Base-by-base conservation (phyloP, 2,113 vertebrate genomes). In the Glaucomys volans region DNA sequence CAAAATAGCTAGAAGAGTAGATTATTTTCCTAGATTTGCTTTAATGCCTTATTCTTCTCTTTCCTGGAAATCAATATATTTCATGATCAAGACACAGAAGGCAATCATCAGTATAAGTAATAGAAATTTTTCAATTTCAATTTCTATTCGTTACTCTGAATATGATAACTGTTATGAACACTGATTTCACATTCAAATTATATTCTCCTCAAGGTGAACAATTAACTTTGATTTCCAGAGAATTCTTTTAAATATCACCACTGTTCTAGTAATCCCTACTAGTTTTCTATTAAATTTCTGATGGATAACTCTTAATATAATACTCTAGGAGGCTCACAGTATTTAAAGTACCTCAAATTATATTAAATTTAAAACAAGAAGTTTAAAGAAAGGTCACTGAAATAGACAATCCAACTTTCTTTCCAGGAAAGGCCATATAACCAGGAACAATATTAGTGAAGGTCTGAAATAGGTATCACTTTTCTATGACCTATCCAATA, bases 341-440 rank as follows among this genome's bases (percentile, higher is more conserved):
- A 95, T 40, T 95, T 91, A 84, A 81, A 88, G 42, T 82, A 17
- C 37, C 54, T 95, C 87, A 75, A 87, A 77, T 89, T 96, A 76
- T 94, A 81, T 91, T 69, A 92, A 47, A 44, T 81, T 88, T 92
- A 96, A 93, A 88, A 87, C 37, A 87, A 72, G 22, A 67, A 95
- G 52, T 52, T 26, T 94, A 87, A 79, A 81, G 20, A 74, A 95
- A 87, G 14, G 44, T 52, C 16, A 90, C 42, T 62, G 35, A 90
- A 92, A 86, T 37, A 91, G 71, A 91, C 40, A 91, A 72, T 3
- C 80, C 71, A 96, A 59, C 42, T 67, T 42, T 94, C 79, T 87
- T 94, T 77, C 76, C 72, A 40, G 26, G 47, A 90, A 0, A 89
- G n/a, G 8, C 28, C 26, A 54, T 47, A 88, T 28, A 59, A 86